These are phyloP conservation scores for Cebidichthys violaceus DNA, from an alignment of 2,113 vertebrate species.

Conservation along the genomic window DNA sequence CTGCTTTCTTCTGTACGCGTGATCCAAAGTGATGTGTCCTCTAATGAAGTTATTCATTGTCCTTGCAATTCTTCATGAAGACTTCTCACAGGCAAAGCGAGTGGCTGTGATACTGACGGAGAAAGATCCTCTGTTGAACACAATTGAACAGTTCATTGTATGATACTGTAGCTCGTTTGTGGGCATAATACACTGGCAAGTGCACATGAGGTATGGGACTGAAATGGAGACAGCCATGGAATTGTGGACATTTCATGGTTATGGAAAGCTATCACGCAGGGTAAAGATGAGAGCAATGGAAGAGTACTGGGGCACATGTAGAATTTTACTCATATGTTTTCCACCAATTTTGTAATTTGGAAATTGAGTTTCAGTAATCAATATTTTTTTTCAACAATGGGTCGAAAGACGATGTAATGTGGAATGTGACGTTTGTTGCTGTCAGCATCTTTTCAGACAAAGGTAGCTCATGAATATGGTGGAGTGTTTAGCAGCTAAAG, in stretches of 20 bases:
- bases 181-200: conserved; percentile 29
- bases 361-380: neutral
- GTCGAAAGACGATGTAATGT: neutral
- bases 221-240: conserved; percentile 36
- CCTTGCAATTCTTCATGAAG: conserved; percentile 57
- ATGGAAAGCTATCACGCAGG: neutral
- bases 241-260: conserved; percentile 3
- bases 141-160: conserved; percentile 70
- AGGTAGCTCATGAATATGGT: neutral
- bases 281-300: neutral
- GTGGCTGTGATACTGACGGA: conserved; percentile 61
- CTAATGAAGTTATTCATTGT: conserved; percentile 79
- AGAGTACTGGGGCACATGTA: neutral
- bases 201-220: conserved; percentile 52
- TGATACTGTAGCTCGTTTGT: conserved; percentile 72
- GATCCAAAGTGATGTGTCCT: conserved; percentile 68
- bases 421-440: neutral
- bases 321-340: neutral
- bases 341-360: no score
- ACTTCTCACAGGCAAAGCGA: conserved; percentile 60
- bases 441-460: neutral
- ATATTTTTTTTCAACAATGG: neutral
- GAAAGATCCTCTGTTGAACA: conserved; percentile 77
- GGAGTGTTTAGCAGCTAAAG: neutral
- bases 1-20: conserved; percentile 76